A percentile compares a stretch with the other conserved stretches of the same genome.
Evolutionary conservation across 2,888 invertebrate genomes (phyloP).

Genomic region (Phyllotreta striolata): DNA sequence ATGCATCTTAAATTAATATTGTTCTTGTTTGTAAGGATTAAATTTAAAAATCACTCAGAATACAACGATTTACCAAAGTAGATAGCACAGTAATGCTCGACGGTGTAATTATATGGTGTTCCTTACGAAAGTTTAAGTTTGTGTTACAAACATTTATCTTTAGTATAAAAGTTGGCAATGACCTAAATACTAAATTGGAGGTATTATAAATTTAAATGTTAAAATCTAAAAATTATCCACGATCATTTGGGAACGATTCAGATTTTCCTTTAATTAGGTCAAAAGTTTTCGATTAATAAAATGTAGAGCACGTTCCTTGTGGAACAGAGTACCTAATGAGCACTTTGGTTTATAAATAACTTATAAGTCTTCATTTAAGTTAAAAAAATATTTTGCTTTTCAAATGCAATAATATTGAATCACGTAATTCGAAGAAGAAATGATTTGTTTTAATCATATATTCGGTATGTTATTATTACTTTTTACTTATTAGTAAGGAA

Average conservation of each 20-base stretch:
- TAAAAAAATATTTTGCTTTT: not conserved
- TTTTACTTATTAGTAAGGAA: slow-evolving; percentile 12
- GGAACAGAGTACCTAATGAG: no score
- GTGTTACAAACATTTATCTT: slow-evolving; percentile 47
- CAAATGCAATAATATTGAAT: slow-evolving; percentile 8
- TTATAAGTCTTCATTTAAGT: slow-evolving; percentile 2
- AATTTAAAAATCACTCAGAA: no score
- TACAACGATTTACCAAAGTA: no score
- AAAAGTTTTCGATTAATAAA: no score
- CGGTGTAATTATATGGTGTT: slow-evolving; percentile 38
- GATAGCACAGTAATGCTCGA: slow-evolving; percentile 30
- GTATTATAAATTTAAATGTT: slow-evolving; percentile 40
- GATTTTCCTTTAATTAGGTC: no score
- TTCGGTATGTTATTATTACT: slow-evolving; percentile 14
- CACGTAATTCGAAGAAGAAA: slow-evolving; percentile 5
- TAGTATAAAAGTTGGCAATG: slow-evolving; percentile 48
- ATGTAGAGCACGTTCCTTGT: no score
- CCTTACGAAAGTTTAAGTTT: slow-evolving; percentile 39
- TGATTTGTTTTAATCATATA: slow-evolving; percentile 1
- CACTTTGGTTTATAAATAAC: no score
- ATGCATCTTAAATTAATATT: no score
- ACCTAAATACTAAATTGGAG: slow-evolving; percentile 42
- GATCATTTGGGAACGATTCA: no score
- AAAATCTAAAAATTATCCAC: not conserved
- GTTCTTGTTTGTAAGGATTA: no score